Evolutionary conservation across 2,888 invertebrate species (phyloP).

Genomic region (Oligia fasciuncula): DNA sequence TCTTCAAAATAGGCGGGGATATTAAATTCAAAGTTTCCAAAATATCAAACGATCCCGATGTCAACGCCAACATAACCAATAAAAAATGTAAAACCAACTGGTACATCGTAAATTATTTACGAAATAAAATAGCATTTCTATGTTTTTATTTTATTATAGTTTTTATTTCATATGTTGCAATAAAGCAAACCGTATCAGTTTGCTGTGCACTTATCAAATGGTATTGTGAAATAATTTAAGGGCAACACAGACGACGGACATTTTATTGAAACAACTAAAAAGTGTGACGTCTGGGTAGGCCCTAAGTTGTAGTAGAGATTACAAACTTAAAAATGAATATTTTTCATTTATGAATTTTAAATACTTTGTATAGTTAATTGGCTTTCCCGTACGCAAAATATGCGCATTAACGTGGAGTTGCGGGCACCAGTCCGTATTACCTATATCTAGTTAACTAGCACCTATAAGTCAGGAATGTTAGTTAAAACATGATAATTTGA

Average conservation of each 20-base stretch:
- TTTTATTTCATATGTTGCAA: slow-evolving; percentile 53
- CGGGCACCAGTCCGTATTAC: too few relatives aligned
- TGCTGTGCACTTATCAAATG: slow-evolving; percentile 39
- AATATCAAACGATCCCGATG: slow-evolving; percentile 15
- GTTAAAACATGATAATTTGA: slow-evolving; percentile 37
- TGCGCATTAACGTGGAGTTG: too few relatives aligned
- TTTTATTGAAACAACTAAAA: background rate
- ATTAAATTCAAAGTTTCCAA: slow-evolving; percentile 22
- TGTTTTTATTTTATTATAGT: slow-evolving; percentile 43
- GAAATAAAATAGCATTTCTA: slow-evolving; percentile 56
- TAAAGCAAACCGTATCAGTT: slow-evolving; percentile 40
- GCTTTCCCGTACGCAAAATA: background rate
- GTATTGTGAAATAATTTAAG: slow-evolving; percentile 16
- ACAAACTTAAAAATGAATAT: slow-evolving; percentile 8
- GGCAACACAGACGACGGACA: slow-evolving; percentile 3
- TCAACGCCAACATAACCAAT: slow-evolving; percentile 13
- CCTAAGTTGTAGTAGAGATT: slow-evolving; percentile 6
- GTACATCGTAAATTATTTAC: slow-evolving; percentile 37
- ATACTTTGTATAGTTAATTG: slow-evolving; percentile 37
- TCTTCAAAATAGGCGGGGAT: background rate
- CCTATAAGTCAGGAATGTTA: slow-evolving; percentile 58
- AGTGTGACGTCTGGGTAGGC: background rate
- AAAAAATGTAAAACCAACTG: slow-evolving; percentile 26
- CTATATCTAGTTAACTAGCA: slow-evolving; percentile 29
- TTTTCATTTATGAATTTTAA: slow-evolving; percentile 25